Base-by-base conservation (phyloP, 2,888 invertebrate species). In the Nomada ruficornis region DNA sequence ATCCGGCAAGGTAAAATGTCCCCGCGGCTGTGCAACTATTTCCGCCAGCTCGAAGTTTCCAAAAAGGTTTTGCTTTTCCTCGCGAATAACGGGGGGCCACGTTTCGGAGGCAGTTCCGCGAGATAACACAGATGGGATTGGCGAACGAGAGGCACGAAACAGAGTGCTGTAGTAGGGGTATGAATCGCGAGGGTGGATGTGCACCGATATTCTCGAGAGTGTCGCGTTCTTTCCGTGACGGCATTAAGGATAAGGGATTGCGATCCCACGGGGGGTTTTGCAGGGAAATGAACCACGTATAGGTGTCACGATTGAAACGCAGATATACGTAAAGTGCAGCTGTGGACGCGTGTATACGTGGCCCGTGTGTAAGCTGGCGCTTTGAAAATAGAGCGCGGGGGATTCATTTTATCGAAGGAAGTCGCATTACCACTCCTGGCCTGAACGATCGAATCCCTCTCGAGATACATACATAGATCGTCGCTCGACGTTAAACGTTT, bases 281-380 rank as follows among this genome's bases (percentile, higher is more conserved):
- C 10, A 65, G 78, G 83, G 78, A 82, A 83, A 83, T 82, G 83
- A 82, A 82, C 72, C 83, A 62, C 77, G 73, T 81, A 72, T 77
- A 72, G 65, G 70, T 83, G 73, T 83, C 72, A 55, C 77, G 82
- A 77, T 83, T 77, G 81, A 81, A 83, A 83, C 77, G 82, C 52
- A n/a, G 72, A 76, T 80, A 67, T 59, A 80, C 5, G 36, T 36
- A 36, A 36, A 57, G 26, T 20, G 42, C 15, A 18, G 60, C 29
- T 18, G 47, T 42, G 63, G 13, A 11, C 50, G 63, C 42, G 64
- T 36, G 18, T n/a, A n/a, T n/a, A 23, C 18, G n/a, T 26, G 63
- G 20, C 65, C 20, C 36, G 52, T 64, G 42, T 50, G 59, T n/a
- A 62, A 23, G 10, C 20, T 50, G 15, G 47, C 20, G 77, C 64